phyloP scores from a whole-genome alignment of 2,113 vertebrate genomes.

The Syngnathoides biaculeatus region DNA sequence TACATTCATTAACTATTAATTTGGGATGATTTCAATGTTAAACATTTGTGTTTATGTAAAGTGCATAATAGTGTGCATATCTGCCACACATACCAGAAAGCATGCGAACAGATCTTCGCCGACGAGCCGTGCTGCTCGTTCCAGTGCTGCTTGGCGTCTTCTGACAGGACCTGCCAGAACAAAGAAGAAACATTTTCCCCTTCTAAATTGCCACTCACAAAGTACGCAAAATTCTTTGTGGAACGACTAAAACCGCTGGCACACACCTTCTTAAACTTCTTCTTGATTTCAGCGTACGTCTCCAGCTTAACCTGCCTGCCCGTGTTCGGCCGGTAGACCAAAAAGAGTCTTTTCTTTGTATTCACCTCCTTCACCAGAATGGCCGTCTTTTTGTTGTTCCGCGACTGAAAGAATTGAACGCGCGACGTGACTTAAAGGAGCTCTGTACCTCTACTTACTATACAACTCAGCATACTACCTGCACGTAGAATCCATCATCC shows the following conservation, averaged over 20 bases:
- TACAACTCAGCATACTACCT: conserved; percentile 47
- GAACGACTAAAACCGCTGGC: not conserved
- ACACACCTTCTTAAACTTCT: conserved; percentile 94
- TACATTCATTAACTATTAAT: too few species aligned
- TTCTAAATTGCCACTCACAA: not conserved
- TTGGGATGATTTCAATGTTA: too few species aligned
- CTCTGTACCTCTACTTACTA: not conserved
- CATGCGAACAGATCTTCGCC: conserved; percentile 90
- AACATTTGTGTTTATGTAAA: too few species aligned
- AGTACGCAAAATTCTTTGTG: not conserved
- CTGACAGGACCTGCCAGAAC: conserved; percentile 82
- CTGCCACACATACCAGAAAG: conserved; percentile 83
- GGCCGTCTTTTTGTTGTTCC: conserved; percentile 95
- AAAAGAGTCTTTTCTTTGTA: conserved; percentile 91
- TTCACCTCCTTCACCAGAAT: conserved; percentile 95
- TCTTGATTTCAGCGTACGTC: conserved; percentile 87
- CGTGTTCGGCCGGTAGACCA: conserved; percentile 95
- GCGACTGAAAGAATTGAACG: conserved; percentile 73
- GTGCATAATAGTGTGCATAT: too few species aligned
- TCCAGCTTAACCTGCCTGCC: conserved; percentile 95
- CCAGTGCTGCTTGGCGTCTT: conserved; percentile 92
- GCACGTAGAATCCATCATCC: conserved; percentile 95
- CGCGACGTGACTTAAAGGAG: not conserved
- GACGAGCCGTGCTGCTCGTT: conserved; percentile 91
- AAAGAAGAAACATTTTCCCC: not conserved